Evolutionary conservation across 2,113 vertebrate genomes (phyloP).

Genomic region (Silurus meridionalis): DNA sequence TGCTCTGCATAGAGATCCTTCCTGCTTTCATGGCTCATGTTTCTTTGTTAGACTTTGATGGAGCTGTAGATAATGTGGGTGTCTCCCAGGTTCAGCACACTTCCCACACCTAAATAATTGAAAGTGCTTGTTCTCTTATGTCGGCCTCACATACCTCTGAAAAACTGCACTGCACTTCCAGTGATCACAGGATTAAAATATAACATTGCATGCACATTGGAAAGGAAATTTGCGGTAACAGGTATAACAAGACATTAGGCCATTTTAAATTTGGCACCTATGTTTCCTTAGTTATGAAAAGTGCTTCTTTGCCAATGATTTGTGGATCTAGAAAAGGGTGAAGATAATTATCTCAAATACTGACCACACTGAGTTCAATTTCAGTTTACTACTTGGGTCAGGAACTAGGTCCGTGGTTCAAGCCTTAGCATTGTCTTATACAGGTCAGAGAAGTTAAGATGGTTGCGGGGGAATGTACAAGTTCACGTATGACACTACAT

Average conservation of each 20-base stretch:
- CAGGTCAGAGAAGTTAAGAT: neutral
- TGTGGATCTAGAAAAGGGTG: neutral
- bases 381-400: neutral
- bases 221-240: neutral
- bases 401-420: neutral
- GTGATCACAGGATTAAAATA: neutral
- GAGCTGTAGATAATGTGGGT: constrained; percentile 18
- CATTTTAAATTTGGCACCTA: neutral
- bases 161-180: neutral
- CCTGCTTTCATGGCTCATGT: constrained; percentile 12
- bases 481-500: neutral
- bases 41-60: constrained; percentile 13
- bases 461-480: neutral
- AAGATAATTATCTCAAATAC: neutral
- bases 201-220: neutral
- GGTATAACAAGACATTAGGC: neutral
- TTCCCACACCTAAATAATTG: neutral
- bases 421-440: neutral
- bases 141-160: neutral
- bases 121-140: neutral
- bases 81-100: neutral
- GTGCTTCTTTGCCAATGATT: neutral
- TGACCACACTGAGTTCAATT: neutral
- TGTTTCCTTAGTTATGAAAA: neutral
- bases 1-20: neutral